Evolutionary conservation across 2,888 invertebrate genomes (phyloP).

Genomic region (Eurois occulta): DNA sequence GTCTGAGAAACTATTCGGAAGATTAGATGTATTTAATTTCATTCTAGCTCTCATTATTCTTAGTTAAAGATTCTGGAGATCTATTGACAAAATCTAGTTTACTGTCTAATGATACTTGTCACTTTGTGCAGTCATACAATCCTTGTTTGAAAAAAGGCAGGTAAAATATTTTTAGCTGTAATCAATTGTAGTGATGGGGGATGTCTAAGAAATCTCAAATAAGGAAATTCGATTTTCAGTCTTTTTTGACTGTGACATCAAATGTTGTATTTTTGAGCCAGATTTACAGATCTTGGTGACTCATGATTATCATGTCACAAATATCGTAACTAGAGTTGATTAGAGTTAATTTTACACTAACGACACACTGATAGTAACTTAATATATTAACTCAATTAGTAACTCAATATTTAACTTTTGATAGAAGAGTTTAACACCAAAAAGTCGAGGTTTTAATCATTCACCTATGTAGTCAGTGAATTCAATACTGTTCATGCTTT

Average conservation of each 20-base stretch:
- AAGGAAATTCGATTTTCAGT: constrained; percentile 14
- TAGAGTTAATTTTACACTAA: constrained; percentile 17
- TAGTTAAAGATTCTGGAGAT: constrained; percentile 4
- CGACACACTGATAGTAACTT: background rate
- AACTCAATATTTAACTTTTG: background rate
- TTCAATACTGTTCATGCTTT: constrained; percentile 42
- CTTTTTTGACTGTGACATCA: constrained; percentile 25
- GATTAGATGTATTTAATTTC: constrained; percentile 39
- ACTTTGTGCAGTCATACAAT: background rate
- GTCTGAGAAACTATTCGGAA: constrained; percentile 49
- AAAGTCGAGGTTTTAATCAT: constrained; percentile 10
- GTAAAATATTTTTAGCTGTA: constrained; percentile 10
- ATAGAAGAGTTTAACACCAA: background rate
- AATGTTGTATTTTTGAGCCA: constrained; percentile 36
- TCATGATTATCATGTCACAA: background rate
- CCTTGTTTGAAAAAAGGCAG: background rate
- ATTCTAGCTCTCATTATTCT: constrained; percentile 18
- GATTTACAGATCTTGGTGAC: constrained; percentile 3
- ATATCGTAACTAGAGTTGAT: constrained; percentile 3
- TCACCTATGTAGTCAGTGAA: constrained; percentile 6
- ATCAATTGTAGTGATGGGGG: constrained; percentile 12
- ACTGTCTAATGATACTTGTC: background rate
- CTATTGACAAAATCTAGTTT: constrained; percentile 5
- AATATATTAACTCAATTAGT: too few species aligned
- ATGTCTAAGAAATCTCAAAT: constrained; percentile 14